Conservation (phyloP, 1,140 invertebrate species). For the Procambarus virginalis region DNA sequence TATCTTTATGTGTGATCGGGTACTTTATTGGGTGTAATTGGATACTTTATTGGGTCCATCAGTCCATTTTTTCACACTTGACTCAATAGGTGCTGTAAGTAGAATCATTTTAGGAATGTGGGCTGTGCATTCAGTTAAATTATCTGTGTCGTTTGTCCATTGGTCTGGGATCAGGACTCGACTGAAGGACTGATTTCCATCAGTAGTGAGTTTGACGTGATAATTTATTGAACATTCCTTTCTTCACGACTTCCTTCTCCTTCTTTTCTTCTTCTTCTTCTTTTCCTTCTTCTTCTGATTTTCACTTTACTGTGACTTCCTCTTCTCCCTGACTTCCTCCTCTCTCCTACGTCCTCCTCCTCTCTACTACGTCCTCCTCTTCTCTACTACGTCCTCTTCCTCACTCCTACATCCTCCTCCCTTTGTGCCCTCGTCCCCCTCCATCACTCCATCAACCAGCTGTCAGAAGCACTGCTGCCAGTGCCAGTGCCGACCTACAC, state of each 20-base stretch:
- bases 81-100: too few relatives aligned
- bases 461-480: constrained; percentile 7
- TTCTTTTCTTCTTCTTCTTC: not conserved
- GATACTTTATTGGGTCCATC: too few relatives aligned
- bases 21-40: too few relatives aligned
- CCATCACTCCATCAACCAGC: constrained; percentile 4
- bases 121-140: too few relatives aligned
- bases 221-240: not conserved
- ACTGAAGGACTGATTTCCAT: too few relatives aligned
- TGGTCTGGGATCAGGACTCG: too few relatives aligned
- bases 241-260: not conserved
- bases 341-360: not conserved
- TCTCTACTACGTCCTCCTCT: not conserved
- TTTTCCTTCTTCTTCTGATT: not conserved
- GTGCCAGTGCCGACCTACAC: not conserved
- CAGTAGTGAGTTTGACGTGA: too few relatives aligned
- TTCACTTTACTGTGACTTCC: not conserved
- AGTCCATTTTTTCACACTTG: too few relatives aligned
- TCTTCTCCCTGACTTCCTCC: not conserved
- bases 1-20: too few relatives aligned
- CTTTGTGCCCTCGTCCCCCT: not conserved
- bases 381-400: not conserved
- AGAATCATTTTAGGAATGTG: too few relatives aligned
- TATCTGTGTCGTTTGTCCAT: too few relatives aligned
- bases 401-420: not conserved